These are phyloP conservation scores for Trachelus troglodyta DNA, from an alignment of 2,888 invertebrate species.

Conservation along the genomic window DNA sequence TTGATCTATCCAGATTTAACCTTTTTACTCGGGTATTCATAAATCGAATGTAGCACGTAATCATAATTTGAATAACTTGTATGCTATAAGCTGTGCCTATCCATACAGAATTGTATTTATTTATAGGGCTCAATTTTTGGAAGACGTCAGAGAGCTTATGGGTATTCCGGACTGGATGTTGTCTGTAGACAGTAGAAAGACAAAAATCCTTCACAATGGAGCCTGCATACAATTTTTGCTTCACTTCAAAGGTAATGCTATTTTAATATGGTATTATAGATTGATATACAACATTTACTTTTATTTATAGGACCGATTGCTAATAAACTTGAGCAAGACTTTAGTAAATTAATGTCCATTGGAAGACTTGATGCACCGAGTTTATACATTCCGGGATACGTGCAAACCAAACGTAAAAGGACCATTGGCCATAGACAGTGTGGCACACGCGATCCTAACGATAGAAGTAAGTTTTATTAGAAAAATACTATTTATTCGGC, in stretches of 20 bases:
- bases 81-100: background rate
- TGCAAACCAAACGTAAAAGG: slow-evolving; percentile 76
- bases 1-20: too few species aligned
- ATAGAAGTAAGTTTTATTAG: slow-evolving; percentile 68
- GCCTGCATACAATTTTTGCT: slow-evolving; percentile 87
- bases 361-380: slow-evolving; percentile 82
- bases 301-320: slow-evolving; percentile 76
- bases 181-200: slow-evolving; percentile 84
- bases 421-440: slow-evolving; percentile 82
- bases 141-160: slow-evolving; percentile 82
- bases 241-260: slow-evolving; percentile 78
- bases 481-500: background rate
- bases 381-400: slow-evolving; percentile 81
- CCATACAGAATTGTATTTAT: background rate
- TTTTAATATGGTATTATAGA: background rate
- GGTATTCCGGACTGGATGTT: slow-evolving; percentile 93
- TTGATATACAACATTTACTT: slow-evolving; percentile 19
- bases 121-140: slow-evolving; percentile 83
- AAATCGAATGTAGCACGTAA: background rate
- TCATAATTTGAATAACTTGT: background rate
- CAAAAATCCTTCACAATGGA: slow-evolving; percentile 80
- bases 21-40: background rate
- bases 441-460: slow-evolving; percentile 80
- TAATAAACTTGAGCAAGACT: slow-evolving; percentile 82
- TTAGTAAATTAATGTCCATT: slow-evolving; percentile 78